Conservation (phyloP, 2,113 vertebrate genomes). For the Actenoides lindsayi region DNA sequence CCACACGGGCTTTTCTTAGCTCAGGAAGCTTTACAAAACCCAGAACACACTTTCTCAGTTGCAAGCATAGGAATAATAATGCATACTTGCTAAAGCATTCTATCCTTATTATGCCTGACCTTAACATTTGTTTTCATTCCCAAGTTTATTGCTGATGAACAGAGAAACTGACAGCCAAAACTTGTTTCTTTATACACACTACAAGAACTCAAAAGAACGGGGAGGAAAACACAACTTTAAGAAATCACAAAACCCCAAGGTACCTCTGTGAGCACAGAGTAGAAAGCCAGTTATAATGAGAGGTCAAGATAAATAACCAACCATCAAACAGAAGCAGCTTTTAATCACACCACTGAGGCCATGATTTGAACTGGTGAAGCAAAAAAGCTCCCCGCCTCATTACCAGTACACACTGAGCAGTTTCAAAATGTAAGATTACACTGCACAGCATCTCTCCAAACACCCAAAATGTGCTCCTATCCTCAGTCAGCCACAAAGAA, state of each 20-base stretch:
- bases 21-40: background rate
- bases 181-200: background rate
- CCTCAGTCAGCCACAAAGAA: background rate
- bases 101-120: background rate
- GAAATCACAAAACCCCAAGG: background rate
- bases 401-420: background rate
- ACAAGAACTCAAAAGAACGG: background rate
- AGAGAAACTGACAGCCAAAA: background rate
- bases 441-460: background rate
- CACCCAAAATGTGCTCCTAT: background rate
- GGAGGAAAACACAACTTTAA: background rate
- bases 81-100: background rate
- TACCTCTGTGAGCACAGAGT: background rate
- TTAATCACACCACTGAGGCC: slow-evolving; percentile 1
- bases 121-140: background rate
- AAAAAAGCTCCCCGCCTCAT: background rate
- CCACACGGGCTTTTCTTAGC: background rate
- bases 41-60: background rate
- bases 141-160: background rate
- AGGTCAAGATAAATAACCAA: background rate
- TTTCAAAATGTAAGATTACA: background rate
- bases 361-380: background rate
- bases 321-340: slow-evolving; percentile 9
- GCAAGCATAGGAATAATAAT: background rate
- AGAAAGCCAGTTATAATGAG: slow-evolving; percentile 32